Evolutionary conservation across 2,888 invertebrate species (phyloP), one percentile per base, ranked within the genome.

Genomic region (Lottia gigantea): DNA sequence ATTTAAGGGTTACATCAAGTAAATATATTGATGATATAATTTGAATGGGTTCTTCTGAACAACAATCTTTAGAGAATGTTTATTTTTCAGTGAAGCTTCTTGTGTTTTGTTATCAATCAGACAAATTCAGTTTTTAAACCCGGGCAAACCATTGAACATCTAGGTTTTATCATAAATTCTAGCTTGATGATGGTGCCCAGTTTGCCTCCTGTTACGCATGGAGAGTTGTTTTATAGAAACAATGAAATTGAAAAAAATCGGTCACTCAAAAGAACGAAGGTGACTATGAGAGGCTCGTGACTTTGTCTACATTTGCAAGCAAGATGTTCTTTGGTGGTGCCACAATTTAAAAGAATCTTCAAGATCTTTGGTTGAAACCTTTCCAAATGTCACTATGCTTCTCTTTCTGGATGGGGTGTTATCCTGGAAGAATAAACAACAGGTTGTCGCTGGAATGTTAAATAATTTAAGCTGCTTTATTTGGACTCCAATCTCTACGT

Each of bases 291-390:
- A 40, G 11, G 11, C 8, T 19, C 63, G 26, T 25, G 11, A 12
- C 14, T 61, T 68, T n/a, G 26, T 64, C n/a, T 6, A 2, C 11
- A 8, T 26, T 31, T 12, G 47, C 23, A 71, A 46, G 19, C 6
- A 49, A 49, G 67, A 71, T 23, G 16, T 68, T 46, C 45, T 25
- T 3, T 71, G 68, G 71, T 68, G 68, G 71, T 61, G 63, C 40
- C 55, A 40, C 6, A 31, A 31, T 31, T 31, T 31, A 31, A 31
- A 31, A 31, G 31, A 31, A 31, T 31, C 31, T 31, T 31, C 31
- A 31, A 31, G 31, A 31, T 31, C 31, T 31, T 31, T 31, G 31
- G 31, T 6, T 31, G 31, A 4, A 31, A 19, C 46, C 12, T 46
- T 68, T 16, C 68, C 71, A 23, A 45, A 49, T 31, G 12, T 64